These are phyloP conservation scores for Chironomus tepperi DNA, from an alignment of 1,140 invertebrate species.

Conservation along the genomic window DNA sequence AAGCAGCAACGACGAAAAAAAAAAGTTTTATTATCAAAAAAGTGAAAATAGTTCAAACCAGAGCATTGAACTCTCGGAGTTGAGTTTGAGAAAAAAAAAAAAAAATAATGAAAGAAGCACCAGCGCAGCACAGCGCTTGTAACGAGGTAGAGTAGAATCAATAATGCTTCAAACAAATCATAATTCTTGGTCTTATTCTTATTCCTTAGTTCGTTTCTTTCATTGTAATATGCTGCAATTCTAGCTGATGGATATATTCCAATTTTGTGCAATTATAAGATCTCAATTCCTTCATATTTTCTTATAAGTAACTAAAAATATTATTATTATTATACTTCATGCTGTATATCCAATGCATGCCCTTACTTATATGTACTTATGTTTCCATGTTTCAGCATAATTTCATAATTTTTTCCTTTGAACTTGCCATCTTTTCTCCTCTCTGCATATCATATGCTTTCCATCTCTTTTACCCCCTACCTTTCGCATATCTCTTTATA, in stretches of 20 bases:
- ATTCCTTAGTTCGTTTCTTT: not conserved
- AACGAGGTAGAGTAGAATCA: no score
- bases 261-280: slow-evolving; percentile 19
- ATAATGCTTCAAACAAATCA: no score
- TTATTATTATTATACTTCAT: not conserved
- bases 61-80: not conserved
- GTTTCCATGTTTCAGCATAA: slow-evolving; percentile 18
- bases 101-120: not conserved
- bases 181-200: not conserved
- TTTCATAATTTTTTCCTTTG: slow-evolving; percentile 12
- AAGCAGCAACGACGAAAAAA: not conserved
- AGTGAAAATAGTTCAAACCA: slow-evolving; percentile 13
- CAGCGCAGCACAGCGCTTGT: not conserved
- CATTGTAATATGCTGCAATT: not conserved
- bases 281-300: not conserved
- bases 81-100: not conserved
- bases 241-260: slow-evolving; percentile 17
- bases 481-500: no score
- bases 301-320: not conserved
- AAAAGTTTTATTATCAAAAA: slow-evolving; percentile 10
- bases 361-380: not conserved
- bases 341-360: not conserved
- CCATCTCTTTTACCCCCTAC: no score
- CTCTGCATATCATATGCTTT: not conserved
- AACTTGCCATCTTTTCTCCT: slow-evolving; percentile 5